Percentiles rank a stretch among this genome's conserved stretches.
Conservation (phyloP, 1,140 invertebrate genomes). For the Eriocheir sinensis region DNA sequence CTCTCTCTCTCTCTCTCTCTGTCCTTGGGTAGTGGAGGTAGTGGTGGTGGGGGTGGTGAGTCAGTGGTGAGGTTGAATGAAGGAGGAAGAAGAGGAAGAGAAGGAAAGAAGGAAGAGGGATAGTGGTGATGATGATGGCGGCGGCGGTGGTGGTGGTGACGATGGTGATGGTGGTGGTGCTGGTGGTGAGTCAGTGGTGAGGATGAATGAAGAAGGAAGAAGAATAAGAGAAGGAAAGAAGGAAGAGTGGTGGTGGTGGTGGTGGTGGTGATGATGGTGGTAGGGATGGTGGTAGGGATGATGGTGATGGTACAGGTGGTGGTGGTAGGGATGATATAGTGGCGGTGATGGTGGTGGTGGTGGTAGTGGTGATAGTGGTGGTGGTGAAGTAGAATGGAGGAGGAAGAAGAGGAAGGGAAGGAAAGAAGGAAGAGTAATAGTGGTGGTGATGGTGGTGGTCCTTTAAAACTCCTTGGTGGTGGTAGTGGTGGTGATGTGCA, state of each 20-base stretch:
- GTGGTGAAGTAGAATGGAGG: neutral
- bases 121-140: neutral
- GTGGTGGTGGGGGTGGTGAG: neutral
- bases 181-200: neutral
- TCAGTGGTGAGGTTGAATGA: neutral
- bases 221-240: neutral
- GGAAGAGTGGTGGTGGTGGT: neutral
- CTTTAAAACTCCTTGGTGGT: too few relatives aligned
- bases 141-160: neutral
- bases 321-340: neutral
- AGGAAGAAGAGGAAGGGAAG: neutral
- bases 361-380: neutral
- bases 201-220: neutral
- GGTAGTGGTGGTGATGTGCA: too few relatives aligned
- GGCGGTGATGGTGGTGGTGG: neutral
- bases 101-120: neutral
- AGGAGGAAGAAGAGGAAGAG: constrained; percentile 2
- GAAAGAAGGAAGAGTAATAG: neutral
- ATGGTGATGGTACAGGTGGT: neutral
- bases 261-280: neutral
- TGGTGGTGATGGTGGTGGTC: neutral
- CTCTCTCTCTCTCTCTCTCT: neutral
- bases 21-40: neutral
- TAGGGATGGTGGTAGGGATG: neutral
- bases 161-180: neutral